Conservation (phyloP, 2,113 vertebrate species). For the Podilymbus podiceps region DNA sequence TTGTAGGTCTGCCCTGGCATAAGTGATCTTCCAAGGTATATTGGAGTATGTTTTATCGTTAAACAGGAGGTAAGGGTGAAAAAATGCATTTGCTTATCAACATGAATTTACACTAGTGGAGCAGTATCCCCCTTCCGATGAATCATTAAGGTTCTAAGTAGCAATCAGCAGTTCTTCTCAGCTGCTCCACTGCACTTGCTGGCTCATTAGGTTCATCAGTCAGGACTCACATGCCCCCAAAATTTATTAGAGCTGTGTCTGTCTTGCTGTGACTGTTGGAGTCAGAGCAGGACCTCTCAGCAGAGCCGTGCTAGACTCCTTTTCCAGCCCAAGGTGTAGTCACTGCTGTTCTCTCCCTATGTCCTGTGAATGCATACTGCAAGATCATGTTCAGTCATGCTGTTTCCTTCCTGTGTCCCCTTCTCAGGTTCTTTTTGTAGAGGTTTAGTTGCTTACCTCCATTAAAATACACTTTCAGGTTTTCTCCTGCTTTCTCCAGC, state of each 20-base stretch:
- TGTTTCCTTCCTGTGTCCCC: not conserved
- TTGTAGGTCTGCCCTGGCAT: not conserved
- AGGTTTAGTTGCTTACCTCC: not conserved
- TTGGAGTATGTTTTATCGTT: not conserved
- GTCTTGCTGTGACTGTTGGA: not conserved
- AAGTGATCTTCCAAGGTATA: not conserved
- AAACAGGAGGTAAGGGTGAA: not conserved
- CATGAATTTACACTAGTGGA: not conserved
- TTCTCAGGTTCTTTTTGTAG: not conserved
- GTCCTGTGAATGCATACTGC: not conserved
- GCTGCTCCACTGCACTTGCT: not conserved
- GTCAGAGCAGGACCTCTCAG: not conserved
- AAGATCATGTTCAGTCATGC: not conserved
- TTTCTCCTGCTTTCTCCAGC: not conserved
- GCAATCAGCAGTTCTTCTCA: not conserved
- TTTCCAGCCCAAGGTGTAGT: not conserved
- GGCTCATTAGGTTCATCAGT: not conserved
- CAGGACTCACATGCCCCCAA: not conserved
- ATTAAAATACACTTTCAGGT: not conserved
- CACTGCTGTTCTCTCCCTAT: not conserved
- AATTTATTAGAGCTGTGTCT: not conserved
- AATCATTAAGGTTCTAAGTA: not conserved
- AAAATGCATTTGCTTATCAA: not conserved
- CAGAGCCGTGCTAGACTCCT: not conserved
- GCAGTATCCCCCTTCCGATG: not conserved